phyloP scores from a whole-genome alignment of 2,888 invertebrate genomes.

The Abrostola tripartita region DNA sequence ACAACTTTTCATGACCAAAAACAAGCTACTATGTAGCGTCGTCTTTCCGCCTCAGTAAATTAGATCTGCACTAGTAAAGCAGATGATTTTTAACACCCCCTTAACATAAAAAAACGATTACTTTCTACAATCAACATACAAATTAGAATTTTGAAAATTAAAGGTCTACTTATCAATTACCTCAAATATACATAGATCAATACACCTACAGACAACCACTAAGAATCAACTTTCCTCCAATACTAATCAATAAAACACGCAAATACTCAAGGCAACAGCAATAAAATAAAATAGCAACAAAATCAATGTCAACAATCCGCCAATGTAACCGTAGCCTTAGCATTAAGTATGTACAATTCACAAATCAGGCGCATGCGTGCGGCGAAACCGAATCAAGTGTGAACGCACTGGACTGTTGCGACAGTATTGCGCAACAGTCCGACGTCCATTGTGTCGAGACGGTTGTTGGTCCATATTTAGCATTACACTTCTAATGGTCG shows the following conservation, averaged over 20 bases:
- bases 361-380: conserved; percentile 68
- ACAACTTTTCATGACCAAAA: background rate
- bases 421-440: conserved; percentile 68
- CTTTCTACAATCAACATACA: too few relatives aligned
- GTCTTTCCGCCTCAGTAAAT: too few relatives aligned
- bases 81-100: too few relatives aligned
- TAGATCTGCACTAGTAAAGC: too few relatives aligned
- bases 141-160: too few relatives aligned
- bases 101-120: too few relatives aligned
- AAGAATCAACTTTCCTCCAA: background rate
- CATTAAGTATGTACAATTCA: conserved; percentile 49
- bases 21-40: too few relatives aligned
- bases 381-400: conserved; percentile 78
- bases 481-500: conserved; percentile 46
- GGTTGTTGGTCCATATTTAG: conserved; percentile 53
- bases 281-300: background rate
- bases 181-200: background rate
- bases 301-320: conserved; percentile 4
- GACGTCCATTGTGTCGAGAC: conserved; percentile 49
- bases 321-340: conserved; percentile 27
- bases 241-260: background rate
- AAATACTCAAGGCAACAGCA: conserved; percentile 1
- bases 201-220: background rate
- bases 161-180: too few relatives aligned
- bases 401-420: conserved; percentile 71